Conservation (phyloP, 2,797 vertebrate species). For the Sylvia borin region DNA sequence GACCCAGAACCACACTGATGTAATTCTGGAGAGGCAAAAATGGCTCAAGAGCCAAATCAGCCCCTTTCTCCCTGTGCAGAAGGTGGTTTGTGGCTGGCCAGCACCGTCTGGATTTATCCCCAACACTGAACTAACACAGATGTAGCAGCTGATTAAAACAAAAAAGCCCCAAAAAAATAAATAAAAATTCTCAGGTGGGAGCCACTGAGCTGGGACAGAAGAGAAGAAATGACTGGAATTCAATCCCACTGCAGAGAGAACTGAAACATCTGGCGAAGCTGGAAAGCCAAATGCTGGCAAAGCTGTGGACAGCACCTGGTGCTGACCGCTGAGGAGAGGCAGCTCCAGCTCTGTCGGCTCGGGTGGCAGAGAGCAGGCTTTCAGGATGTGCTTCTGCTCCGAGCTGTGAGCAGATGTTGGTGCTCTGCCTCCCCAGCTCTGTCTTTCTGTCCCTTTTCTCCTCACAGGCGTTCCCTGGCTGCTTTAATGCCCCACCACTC, state of each 20-base stretch:
- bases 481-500: not conserved
- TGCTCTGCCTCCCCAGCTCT: not conserved
- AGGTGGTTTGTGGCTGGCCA: not conserved
- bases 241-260: not conserved
- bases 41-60: not conserved
- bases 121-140: not conserved
- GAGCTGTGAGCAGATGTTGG: not conserved
- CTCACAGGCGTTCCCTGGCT: not conserved
- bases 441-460: not conserved
- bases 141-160: not conserved
- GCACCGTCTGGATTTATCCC: not conserved
- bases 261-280: not conserved
- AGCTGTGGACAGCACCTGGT: not conserved
- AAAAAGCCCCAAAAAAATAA: not conserved
- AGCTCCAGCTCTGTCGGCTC: not conserved
- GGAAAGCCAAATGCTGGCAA: not conserved
- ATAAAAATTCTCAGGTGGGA: not conserved
- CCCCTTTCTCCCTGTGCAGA: not conserved
- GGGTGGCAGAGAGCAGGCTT: fast-evolving
- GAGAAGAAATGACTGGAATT: not conserved
- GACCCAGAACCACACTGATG: not conserved
- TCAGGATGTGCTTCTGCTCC: not conserved
- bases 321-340: not conserved
- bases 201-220: not conserved
- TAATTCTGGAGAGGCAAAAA: not conserved